Conservation (phyloP, 2,888 invertebrate species). For the Suillia variegata region DNA sequence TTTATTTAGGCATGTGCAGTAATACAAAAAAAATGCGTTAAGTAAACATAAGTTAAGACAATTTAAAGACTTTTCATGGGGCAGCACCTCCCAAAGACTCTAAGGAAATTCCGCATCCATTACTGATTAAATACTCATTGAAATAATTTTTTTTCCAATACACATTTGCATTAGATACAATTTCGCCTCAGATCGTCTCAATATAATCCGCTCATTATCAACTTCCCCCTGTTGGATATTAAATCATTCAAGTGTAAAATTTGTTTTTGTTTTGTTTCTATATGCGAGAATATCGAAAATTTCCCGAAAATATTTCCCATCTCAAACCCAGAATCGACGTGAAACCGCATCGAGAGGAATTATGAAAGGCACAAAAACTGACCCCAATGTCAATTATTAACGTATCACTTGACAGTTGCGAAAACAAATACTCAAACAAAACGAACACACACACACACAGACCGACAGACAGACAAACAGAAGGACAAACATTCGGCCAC, state of each 20-base stretch:
- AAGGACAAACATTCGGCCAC: neutral
- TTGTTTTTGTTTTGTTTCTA: slow-evolving; percentile 29
- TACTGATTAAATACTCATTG: too few species aligned
- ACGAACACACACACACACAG: slow-evolving; percentile 15
- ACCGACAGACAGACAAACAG: slow-evolving; percentile 2
- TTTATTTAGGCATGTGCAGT: too few species aligned
- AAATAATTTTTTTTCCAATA: too few species aligned
- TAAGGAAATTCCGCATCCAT: too few species aligned
- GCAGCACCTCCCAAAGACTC: too few species aligned
- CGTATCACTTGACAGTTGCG: slow-evolving; percentile 55
- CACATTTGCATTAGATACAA: too few species aligned
- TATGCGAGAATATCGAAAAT: neutral
- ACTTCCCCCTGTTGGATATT: slow-evolving; percentile 14
- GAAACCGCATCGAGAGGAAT: slow-evolving; percentile 8
- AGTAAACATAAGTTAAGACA: too few species aligned
- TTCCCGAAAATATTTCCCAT: too few species aligned
- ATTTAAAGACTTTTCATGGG: too few species aligned
- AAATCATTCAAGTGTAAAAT: slow-evolving; percentile 42
- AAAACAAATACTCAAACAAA: slow-evolving; percentile 15
- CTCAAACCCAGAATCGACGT: neutral
- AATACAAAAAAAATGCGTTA: too few species aligned
- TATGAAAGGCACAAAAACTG: slow-evolving; percentile 33
- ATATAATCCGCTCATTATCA: slow-evolving; percentile 29
- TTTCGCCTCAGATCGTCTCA: too few species aligned
- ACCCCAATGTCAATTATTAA: slow-evolving; percentile 59